Base-by-base conservation (phyloP, 2,113 vertebrate species). In the Aldabrachelys gigantea region DNA sequence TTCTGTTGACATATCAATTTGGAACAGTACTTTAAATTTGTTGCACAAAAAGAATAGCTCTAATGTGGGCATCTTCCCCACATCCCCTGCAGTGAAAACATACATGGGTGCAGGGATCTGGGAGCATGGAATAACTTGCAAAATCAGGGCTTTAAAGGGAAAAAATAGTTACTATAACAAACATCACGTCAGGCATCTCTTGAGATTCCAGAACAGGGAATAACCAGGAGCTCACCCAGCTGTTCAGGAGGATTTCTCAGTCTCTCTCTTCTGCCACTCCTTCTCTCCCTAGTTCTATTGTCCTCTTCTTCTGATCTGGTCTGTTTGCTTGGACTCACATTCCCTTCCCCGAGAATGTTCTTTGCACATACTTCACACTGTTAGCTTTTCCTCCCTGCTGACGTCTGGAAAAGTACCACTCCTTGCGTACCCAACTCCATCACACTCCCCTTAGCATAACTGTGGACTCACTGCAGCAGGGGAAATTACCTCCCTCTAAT, bases 141-240 rank as follows among this genome's bases (percentile, higher is more conserved):
- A 80, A 31, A 53, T 35, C 31, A 3, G 78, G 8, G 78, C 47
- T 88, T 94, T 31, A 52, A 89, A 87, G 59, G 21, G 72, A 14
- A 8, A 79, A 82, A 88, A 14, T 44, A 89, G 79, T 47, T 65
- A 62, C 31, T 80, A 38, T 57, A 72, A 38, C 35, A 85, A 53
- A 84, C 57, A 44, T 41, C 22, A 56, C 89, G 90, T 82, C 87
- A 57, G 5, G 27, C 41, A 88, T 10, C 72, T 92, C 90, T 35
- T 89, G 59, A 80, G 78, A 52, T 52, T 78, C 14, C 0, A 0
- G 53, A 19, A 90, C 69, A 50, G 78, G 14, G 13, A 65, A 91
- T 84, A 35, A 50, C 86, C 86, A 27, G 76, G 11, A 13, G 25
- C 5, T 76, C 52, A 76, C 88, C 47, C 27, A 8, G 25, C 16